Conservation (phyloP, 2,113 vertebrate genomes). For the Callithrix jacchus region DNA sequence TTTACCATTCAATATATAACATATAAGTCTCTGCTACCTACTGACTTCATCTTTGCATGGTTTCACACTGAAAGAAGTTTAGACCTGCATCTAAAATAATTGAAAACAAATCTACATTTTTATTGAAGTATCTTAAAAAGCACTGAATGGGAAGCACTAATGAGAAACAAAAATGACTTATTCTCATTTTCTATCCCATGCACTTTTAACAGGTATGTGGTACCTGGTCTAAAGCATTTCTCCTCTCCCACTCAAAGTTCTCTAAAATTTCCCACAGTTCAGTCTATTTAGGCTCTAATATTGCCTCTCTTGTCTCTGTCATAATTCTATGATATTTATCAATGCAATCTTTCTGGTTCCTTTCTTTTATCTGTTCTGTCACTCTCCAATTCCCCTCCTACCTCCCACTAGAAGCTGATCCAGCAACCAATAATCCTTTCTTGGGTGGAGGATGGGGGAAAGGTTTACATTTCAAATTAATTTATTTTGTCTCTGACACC, state of each 20-base stretch:
- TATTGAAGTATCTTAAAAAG: neutral
- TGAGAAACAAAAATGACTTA: neutral
- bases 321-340: neutral
- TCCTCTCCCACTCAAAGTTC: neutral
- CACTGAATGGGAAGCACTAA: neutral
- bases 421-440: neutral
- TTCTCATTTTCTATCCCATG: neutral
- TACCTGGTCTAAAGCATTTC: neutral
- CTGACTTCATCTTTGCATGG: neutral
- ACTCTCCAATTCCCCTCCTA: neutral
- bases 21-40: neutral
- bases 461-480: neutral
- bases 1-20: conserved; percentile 8
- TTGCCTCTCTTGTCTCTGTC: neutral
- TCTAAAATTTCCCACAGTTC: neutral
- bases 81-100: neutral
- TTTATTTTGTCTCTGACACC: conserved; percentile 21
- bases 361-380: neutral
- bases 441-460: fast-evolving
- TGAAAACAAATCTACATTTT: neutral
- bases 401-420: neutral
- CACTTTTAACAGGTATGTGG: neutral
- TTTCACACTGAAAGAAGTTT: neutral
- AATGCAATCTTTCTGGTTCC: neutral
- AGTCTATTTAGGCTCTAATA: neutral